Evolutionary conservation across 2,113 vertebrate genomes (phyloP).

Genomic region (Austrofundulus limnaeus): DNA sequence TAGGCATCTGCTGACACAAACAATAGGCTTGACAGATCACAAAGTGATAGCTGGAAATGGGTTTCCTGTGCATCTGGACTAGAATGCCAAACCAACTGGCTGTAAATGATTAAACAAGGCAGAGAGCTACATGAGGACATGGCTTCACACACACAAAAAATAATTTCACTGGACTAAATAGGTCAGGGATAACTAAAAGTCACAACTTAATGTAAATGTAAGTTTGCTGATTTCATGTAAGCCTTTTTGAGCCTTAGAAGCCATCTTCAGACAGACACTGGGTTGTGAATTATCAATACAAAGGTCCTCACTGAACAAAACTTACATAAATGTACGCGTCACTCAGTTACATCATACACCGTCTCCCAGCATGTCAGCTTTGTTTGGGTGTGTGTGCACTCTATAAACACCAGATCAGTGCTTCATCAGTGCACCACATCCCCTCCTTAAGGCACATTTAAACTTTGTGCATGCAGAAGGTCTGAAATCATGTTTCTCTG

Average conservation of each 20-base stretch:
- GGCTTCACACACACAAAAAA: neutral
- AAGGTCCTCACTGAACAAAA: too few species aligned
- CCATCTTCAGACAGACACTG: neutral
- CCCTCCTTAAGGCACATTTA: constrained; percentile 21
- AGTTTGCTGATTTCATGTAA: neutral
- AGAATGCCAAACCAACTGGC: constrained; percentile 1
- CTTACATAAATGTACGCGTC: constrained; percentile 70
- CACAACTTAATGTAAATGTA: neutral
- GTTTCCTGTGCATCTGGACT: neutral
- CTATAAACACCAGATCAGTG: constrained; percentile 23
- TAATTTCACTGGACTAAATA: neutral
- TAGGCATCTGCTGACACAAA: constrained; percentile 27
- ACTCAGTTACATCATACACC: constrained; percentile 67
- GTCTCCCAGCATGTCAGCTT: constrained; percentile 45
- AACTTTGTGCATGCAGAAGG: constrained; percentile 11
- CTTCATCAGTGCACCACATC: constrained; percentile 24
- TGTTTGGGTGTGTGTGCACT: constrained; percentile 18
- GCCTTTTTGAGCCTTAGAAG: neutral
- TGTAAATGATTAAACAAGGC: constrained; percentile 2
- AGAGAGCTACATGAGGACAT: neutral
- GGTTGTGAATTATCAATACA: neutral
- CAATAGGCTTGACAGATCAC: constrained; percentile 16
- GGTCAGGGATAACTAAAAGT: neutral
- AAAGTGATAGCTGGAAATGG: constrained; percentile 16
- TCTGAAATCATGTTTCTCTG: constrained; percentile 47